phyloP scores from a whole-genome alignment of 1,140 invertebrate species.

The Metaphire vulgaris region DNA sequence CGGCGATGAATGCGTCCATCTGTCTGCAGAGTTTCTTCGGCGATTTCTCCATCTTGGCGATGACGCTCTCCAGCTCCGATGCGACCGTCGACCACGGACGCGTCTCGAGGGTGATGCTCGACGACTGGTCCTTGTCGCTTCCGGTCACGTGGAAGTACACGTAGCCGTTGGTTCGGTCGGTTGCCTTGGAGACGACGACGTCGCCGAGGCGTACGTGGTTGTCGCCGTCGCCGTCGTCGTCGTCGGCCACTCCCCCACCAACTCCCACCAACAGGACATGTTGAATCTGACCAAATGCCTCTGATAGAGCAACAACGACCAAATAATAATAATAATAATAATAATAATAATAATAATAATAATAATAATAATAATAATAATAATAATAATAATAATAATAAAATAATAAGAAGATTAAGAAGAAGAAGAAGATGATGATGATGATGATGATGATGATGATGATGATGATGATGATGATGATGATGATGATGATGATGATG shows the following conservation, averaged over 20 bases:
- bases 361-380: no score
- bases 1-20: not conserved
- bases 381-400: no score
- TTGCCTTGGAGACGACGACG: constrained; percentile 78
- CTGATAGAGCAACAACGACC: no score
- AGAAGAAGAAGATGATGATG: no score
- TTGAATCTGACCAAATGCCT: constrained; percentile 77
- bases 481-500: no score
- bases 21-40: not conserved
- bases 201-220: constrained; percentile 90
- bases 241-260: constrained; percentile 94
- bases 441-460: no score
- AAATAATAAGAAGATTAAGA: no score
- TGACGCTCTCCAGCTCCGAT: not conserved
- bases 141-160: not conserved
- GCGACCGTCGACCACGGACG: not conserved
- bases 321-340: no score
- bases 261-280: constrained; percentile 94
- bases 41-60: not conserved
- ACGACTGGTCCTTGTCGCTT: not conserved
- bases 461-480: no score
- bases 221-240: constrained; percentile 85
- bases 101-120: not conserved
- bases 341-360: no score
- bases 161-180: constrained; percentile 17